Conservation (phyloP, 2,797 vertebrate species). For the Cyprinella venusta region DNA sequence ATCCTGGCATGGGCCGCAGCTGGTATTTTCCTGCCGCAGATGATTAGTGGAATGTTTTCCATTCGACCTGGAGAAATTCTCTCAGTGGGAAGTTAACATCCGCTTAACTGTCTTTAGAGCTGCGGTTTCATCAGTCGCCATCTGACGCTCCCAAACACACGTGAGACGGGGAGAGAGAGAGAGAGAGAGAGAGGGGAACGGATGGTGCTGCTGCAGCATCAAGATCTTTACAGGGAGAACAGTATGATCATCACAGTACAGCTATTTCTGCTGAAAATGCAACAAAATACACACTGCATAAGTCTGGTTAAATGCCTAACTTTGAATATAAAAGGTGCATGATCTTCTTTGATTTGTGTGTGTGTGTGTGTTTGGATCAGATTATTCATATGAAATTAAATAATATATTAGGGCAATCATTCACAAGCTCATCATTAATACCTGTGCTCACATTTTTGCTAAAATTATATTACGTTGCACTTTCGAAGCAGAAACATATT, state of each 20-base stretch:
- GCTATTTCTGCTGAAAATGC: not conserved
- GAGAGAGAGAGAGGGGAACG: slow-evolving; percentile 63
- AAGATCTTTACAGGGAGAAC: slow-evolving; percentile 71
- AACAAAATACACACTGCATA: not conserved
- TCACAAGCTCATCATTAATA: not conserved
- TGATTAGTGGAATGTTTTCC: slow-evolving; percentile 99
- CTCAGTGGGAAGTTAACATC: slow-evolving; percentile 99
- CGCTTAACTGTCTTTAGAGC: slow-evolving; percentile 96
- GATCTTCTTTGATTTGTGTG: not conserved
- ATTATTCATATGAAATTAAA: not conserved
- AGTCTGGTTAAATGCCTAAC: not conserved
- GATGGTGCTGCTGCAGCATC: slow-evolving; percentile 49
- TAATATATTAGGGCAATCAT: not conserved
- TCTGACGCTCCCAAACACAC: slow-evolving; percentile 80
- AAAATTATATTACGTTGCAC: too few species aligned
- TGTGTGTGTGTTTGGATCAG: not conserved
- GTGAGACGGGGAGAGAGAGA: slow-evolving; percentile 69
- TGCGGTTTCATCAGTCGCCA: slow-evolving; percentile 89
- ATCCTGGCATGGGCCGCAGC: slow-evolving; percentile 97
- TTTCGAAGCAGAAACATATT: too few species aligned
- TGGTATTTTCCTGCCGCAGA: slow-evolving; percentile 95
- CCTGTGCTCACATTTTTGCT: too few species aligned
- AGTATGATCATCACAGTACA: not conserved
- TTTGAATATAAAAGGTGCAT: not conserved
- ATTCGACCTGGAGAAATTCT: slow-evolving; percentile 99